Base-by-base conservation (phyloP, 1,140 invertebrate genomes). In the Caenorhabditis inopinata region DNA sequence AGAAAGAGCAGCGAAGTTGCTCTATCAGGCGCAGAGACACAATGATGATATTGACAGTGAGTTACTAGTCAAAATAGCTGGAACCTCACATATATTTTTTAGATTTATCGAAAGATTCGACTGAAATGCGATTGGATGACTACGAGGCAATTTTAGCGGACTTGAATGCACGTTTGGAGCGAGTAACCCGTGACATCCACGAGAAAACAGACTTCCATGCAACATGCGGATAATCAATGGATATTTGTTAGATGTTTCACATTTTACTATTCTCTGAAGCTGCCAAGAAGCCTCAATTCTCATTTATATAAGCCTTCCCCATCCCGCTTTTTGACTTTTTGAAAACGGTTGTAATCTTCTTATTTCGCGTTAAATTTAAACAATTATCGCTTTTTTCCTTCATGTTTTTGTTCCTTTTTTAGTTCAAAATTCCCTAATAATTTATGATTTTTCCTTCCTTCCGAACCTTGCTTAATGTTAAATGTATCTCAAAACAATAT, bases 41-140 rank as follows among this genome's bases (percentile, higher is more conserved):
- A 76, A 81, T 38, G 80, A 81, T 42, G 80, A 81, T 32, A 79
- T 79, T 62, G 46, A 74, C 38, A 78, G 76, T 78, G 18, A 78
- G 76, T 78, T 51, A 21, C n/a, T 23, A 21, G 32, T 21, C 21
- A 79, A 14, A 83, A 83, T 48, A 74, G 9, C n/a, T n/a, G n/a
- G n/a, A n/a, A n/a, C n/a, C n/a, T n/a, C n/a, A n/a, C 27, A 35
- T 25, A 38, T 18, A 53, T 9, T 48, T 81, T 81, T 77, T 68
- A 82, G 81, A 51, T 14, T 49, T 79, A 42, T 74, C 81, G 38
- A 82, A 82, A 35, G 81, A 82, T 45, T 58, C 81, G 16, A 75
- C 68, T 12, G 81, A 82, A 48, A 58, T 82, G 68, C 76, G 80
- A 32, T 38, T 82, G 18, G 78, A 79, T 48, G 81, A 82, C 25